Percentiles rank a stretch among this genome's conserved stretches.
Evolutionary conservation across 2,797 vertebrate species (phyloP).

Genomic region (Darevskia nairensis): DNA sequence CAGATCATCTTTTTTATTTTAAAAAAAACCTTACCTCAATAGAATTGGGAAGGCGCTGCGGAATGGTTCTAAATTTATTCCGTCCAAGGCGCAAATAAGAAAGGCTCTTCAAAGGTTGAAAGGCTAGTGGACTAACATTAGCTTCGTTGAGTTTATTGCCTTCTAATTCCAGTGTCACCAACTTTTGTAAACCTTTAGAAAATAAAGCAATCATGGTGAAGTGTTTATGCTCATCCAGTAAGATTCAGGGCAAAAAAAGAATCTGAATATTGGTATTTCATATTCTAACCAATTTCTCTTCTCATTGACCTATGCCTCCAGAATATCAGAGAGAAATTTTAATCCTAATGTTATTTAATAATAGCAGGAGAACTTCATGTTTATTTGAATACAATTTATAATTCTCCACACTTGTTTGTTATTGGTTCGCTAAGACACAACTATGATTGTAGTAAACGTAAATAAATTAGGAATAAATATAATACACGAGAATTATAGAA

Average conservation of each 20-base stretch:
- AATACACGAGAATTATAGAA: not conserved
- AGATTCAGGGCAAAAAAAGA: not conserved
- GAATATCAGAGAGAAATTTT: not conserved
- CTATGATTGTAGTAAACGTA: not conserved
- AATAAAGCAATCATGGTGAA: slow-evolving; percentile 27
- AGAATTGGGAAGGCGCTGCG: slow-evolving; percentile 89
- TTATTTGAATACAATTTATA: not conserved
- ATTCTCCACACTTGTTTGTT: not conserved
- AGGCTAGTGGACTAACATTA: slow-evolving; percentile 86
- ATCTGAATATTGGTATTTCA: not conserved
- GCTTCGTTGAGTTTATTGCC: slow-evolving; percentile 92
- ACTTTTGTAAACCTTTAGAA: slow-evolving; percentile 82
- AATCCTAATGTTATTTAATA: not conserved
- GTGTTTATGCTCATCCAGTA: not conserved
- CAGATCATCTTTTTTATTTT: not conserved
- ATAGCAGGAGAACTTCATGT: not conserved
- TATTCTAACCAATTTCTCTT: not conserved
- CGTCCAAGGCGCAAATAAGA: slow-evolving; percentile 90
- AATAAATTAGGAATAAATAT: not conserved
- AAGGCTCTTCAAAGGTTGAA: slow-evolving; percentile 84
- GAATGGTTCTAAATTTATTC: slow-evolving; percentile 93
- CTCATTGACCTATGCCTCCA: not conserved
- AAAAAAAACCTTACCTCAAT: slow-evolving; percentile 83
- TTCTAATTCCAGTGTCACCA: slow-evolving; percentile 95
- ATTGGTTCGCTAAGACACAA: not conserved